A percentile compares a stretch with the other conserved stretches of the same genome.
Evolutionary conservation across 2,888 invertebrate genomes (phyloP).

Genomic region (Napeogenes inachia): DNA sequence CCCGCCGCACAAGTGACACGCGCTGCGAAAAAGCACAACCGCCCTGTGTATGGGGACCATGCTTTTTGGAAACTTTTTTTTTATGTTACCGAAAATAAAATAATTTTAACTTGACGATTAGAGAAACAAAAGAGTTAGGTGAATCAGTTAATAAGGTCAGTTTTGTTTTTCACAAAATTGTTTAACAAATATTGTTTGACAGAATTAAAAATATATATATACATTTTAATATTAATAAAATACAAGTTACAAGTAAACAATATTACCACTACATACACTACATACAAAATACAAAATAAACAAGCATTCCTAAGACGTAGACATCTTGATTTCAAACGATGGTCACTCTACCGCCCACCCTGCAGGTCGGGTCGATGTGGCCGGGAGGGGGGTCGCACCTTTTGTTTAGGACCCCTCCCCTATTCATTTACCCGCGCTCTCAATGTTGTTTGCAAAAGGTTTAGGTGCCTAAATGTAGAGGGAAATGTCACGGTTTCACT

Average conservation of each 20-base stretch:
- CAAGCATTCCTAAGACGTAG: slow-evolving; percentile 1
- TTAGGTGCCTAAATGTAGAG: slow-evolving; percentile 73
- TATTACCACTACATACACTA: too few species aligned
- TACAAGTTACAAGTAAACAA: too few species aligned
- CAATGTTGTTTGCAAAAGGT: slow-evolving; percentile 73
- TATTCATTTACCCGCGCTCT: slow-evolving; percentile 67
- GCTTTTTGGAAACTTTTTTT: slow-evolving; percentile 14
- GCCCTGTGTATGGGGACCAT: slow-evolving; percentile 50
- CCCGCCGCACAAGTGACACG: slow-evolving; percentile 75
- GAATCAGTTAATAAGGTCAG: too few species aligned
- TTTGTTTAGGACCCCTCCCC: slow-evolving; percentile 72
- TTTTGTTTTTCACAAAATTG: too few species aligned
- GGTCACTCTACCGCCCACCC: slow-evolving; percentile 45
- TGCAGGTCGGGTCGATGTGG: slow-evolving; percentile 57
- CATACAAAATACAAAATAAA: too few species aligned
- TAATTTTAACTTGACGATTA: too few species aligned
- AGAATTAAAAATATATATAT: too few species aligned
- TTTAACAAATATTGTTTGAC: too few species aligned
- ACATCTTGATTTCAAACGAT: slow-evolving; percentile 20
- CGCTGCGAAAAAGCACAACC: slow-evolving; percentile 76
- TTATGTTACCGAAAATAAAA: neutral
- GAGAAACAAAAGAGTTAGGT: too few species aligned
- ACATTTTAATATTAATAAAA: too few species aligned
- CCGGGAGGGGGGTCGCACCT: slow-evolving; percentile 63
- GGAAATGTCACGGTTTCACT: slow-evolving; percentile 74